These are phyloP conservation scores for Maconellicoccus hirsutus DNA, from an alignment of 1,140 invertebrate genomes.

Conservation along the genomic window DNA sequence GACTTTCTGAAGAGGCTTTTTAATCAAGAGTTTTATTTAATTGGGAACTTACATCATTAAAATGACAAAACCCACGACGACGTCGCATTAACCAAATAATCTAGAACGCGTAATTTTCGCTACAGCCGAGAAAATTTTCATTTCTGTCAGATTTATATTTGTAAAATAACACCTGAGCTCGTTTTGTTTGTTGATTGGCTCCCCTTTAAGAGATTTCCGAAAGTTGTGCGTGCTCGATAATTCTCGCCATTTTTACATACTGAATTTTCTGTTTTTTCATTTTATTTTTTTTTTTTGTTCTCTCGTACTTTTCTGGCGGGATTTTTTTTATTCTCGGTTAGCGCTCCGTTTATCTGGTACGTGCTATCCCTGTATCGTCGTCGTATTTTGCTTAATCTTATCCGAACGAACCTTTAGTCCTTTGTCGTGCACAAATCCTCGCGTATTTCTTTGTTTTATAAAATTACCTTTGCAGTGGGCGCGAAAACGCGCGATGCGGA, in stretches of 20 bases:
- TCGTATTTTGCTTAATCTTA: neutral
- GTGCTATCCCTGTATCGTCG: neutral
- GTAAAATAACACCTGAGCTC: neutral
- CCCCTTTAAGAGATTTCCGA: neutral
- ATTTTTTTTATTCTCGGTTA: neutral
- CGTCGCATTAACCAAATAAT: no score
- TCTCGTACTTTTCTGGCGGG: no score
- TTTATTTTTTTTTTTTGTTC: no score
- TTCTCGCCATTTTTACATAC: neutral
- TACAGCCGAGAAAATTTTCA: neutral
- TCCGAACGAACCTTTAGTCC: neutral
- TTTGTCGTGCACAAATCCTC: slow-evolving; percentile 1
- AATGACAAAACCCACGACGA: no score
- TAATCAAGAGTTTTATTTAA: no score
- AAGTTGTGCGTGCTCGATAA: neutral
- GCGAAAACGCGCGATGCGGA: neutral
- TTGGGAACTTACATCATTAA: no score
- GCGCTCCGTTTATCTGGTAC: neutral
- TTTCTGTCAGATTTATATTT: neutral
- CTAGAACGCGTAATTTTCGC: no score
- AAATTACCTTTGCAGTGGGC: neutral
- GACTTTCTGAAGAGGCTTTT: no score
- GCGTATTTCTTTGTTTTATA: slow-evolving; percentile 3
- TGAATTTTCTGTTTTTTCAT: neutral
- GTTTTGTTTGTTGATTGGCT: neutral